phyloP scores from a whole-genome alignment of 2,797 vertebrate species.

The Amazona ochrocephala region DNA sequence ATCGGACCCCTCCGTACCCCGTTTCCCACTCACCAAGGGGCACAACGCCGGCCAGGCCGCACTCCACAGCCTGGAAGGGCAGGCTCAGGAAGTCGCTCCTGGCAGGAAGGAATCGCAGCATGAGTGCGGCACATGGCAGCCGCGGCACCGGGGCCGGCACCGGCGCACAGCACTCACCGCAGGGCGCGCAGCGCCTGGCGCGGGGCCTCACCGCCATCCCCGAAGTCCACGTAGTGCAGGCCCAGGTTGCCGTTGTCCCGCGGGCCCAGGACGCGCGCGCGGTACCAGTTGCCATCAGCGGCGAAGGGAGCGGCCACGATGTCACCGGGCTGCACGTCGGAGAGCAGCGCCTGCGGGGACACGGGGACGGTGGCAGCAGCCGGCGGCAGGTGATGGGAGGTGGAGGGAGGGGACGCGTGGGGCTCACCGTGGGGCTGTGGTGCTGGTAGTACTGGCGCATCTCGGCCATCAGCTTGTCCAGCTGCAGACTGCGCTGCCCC shows the following conservation, averaged over 20 bases:
- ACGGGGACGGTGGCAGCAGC: not conserved
- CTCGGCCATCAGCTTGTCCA: conserved; percentile 87
- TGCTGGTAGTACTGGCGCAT: conserved; percentile 85
- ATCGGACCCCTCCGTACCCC: not conserved
- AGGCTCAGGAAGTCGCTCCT: conserved; percentile 95
- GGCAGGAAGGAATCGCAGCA: not conserved
- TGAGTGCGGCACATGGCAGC: not conserved
- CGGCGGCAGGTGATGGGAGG: not conserved
- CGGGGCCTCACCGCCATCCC: conserved; percentile 85
- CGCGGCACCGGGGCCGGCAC: too few species aligned
- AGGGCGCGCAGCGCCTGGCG: conserved; percentile 79
- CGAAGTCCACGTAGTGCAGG: conserved; percentile 91
- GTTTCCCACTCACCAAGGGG: conserved; percentile 77
- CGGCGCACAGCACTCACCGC: conserved; percentile 74
- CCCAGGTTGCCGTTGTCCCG: conserved; percentile 81
- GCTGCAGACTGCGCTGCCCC: conserved; percentile 85
- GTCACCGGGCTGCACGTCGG: conserved; percentile 80
- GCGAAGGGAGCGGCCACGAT: conserved; percentile 87
- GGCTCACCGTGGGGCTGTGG: not conserved
- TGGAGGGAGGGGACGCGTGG: not conserved
- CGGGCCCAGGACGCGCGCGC: conserved; percentile 83
- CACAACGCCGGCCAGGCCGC: conserved; percentile 84
- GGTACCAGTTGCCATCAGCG: conserved; percentile 83
- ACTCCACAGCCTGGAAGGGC: conserved; percentile 94
- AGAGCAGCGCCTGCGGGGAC: conserved; percentile 75